Evolutionary conservation across 2,888 invertebrate species (phyloP), one percentile per base, ranked within the genome.

Genomic region (Acrobasis consociella): DNA sequence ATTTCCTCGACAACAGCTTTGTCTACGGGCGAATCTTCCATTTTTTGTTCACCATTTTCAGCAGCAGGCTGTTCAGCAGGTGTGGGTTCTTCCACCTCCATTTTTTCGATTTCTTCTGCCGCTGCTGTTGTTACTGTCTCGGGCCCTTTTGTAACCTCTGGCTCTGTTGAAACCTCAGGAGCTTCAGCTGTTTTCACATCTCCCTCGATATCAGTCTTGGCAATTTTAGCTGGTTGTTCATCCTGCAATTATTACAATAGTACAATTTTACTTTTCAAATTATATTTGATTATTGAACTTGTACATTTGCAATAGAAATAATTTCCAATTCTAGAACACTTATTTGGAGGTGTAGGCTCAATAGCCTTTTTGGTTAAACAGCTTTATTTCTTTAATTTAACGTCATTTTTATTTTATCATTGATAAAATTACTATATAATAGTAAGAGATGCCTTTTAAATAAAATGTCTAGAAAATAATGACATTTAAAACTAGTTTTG

Each of bases 211-310:
- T 91, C 91, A 67, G 93, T 93, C 81, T 94, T 94, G 22, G 92
- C 84, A 55, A 94, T 79, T 84, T 94, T 94, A 37, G 93, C 82
- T 31, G 94, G 94, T 69, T 91, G 81, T 63, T 87, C 87, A 51
- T 88, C 81, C 86, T 86, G 84, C 65, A 88, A 83, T 51, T 9
- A 71, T 64, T 17, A 15, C 3, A 62, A 15, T 51, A 31, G 13
- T 50, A 66, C 52, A 7, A 46, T 46, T n/a, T n/a, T 46, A 46
- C 8, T 31, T 31, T 31, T 7, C 22, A 22, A 22, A 22, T n/a
- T n/a, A n/a, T 3, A 22, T 22, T 22, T 22, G 22, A 31, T 0
- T 31, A 5, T 31, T 31, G 0, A 31, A 31, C 31, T 31, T 5
- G 2, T 31, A 31, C 31, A 7, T 31, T 31, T 31, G 31, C 31